Evolutionary conservation across 2,797 vertebrate genomes (phyloP).

Genomic region (Vultur gryphus): DNA sequence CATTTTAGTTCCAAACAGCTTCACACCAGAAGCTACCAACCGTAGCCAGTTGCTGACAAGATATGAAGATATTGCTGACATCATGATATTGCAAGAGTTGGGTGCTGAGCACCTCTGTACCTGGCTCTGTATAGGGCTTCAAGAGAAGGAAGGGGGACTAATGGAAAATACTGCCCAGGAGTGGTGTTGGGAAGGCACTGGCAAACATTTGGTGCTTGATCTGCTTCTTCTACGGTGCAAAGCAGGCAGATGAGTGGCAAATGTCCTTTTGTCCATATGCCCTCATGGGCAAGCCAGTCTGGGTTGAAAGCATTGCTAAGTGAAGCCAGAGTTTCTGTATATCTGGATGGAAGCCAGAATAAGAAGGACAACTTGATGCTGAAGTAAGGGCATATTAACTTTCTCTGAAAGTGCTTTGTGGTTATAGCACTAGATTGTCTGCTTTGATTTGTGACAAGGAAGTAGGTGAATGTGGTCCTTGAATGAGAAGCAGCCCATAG

Average conservation of each 20-base stretch:
- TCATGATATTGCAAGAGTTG: not conserved
- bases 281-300: rapidly evolving
- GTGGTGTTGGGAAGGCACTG: not conserved
- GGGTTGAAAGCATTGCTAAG: not conserved
- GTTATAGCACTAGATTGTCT: not conserved
- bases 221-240: not conserved
- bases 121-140: not conserved
- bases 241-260: not conserved
- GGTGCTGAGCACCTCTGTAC: not conserved
- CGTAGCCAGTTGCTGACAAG: not conserved
- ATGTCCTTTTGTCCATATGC: not conserved
- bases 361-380: not conserved
- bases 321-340: not conserved
- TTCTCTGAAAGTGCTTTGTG: not conserved
- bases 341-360: not conserved
- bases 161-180: not conserved
- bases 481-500: not conserved
- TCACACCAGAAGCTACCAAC: not conserved
- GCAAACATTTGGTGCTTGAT: not conserved
- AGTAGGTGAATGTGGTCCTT: too few species aligned
- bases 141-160: not conserved
- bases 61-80: not conserved
- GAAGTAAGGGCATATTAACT: not conserved
- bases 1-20: not conserved
- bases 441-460: not conserved